Conservation (phyloP, 1,140 invertebrate species). For the Apolygus lucorum region DNA sequence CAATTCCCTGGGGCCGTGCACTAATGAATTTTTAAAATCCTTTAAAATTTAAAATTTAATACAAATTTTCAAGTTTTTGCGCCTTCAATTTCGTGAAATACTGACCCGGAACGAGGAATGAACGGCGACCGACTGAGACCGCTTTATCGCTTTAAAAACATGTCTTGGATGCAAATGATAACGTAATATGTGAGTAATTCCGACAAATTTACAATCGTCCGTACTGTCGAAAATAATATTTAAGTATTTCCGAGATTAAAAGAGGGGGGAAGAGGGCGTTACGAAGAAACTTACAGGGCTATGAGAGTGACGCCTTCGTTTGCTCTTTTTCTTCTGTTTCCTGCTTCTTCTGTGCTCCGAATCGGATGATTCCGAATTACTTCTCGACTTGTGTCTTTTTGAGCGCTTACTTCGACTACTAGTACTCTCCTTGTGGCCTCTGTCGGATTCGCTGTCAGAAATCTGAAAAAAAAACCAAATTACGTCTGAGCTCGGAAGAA, state of each 20-base stretch:
- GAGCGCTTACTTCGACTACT: conserved; percentile 40
- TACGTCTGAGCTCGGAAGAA: conserved; percentile 17
- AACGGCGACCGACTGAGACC: no score
- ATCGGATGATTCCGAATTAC: conserved; percentile 45
- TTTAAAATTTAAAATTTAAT: no score
- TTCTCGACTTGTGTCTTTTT: conserved; percentile 44
- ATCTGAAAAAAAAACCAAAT: conserved; percentile 30
- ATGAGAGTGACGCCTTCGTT: conserved; percentile 44
- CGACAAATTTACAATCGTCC: no score
- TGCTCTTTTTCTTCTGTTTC: conserved; percentile 55
- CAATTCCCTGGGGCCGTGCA: no score
- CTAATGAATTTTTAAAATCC: no score
- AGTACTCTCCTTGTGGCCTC: conserved; percentile 44
- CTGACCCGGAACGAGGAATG: no score
- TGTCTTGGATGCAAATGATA: no score
- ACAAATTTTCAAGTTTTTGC: no score
- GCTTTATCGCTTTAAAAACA: no score
- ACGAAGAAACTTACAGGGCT: conserved; percentile 34
- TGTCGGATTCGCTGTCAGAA: conserved; percentile 43
- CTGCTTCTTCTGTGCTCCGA: conserved; percentile 47
- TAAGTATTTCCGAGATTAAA: neutral
- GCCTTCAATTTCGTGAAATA: no score
- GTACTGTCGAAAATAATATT: no score
- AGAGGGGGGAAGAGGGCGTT: neutral
- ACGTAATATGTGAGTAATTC: no score